phyloP scores from a whole-genome alignment of 2,113 vertebrate genomes.

The Tragelaphus scriptus region DNA sequence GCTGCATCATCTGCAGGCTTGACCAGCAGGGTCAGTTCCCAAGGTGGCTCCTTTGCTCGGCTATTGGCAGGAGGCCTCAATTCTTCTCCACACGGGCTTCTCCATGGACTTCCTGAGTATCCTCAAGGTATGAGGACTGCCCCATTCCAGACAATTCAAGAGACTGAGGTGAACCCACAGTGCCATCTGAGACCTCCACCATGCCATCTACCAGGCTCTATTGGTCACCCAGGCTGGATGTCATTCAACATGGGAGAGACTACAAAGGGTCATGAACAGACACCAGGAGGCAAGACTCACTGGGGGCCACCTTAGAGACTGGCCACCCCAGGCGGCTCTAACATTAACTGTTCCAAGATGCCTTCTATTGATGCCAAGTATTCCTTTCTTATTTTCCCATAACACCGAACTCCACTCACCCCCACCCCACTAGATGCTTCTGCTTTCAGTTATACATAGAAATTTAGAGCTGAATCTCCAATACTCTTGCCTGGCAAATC shows the following conservation, averaged over 20 bases:
- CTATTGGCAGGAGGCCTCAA: neutral
- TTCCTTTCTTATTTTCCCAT: neutral
- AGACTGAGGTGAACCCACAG: neutral
- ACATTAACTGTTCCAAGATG: neutral
- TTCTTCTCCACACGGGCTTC: neutral
- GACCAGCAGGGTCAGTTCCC: neutral
- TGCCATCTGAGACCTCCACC: neutral
- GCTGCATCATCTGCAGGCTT: neutral
- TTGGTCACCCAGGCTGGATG: neutral
- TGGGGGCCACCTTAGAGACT: neutral
- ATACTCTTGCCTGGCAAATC: no score
- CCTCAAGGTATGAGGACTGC: neutral
- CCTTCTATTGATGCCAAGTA: neutral
- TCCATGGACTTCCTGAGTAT: neutral
- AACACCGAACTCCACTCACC: neutral
- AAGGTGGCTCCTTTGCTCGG: neutral
- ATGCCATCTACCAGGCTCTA: neutral
- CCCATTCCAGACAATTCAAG: neutral
- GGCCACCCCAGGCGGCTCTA: neutral
- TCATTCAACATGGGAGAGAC: neutral
- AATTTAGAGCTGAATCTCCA: neutral
- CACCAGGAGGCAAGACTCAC: neutral
- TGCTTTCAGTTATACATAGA: neutral
- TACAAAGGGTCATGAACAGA: neutral
- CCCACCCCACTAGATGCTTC: neutral